Base-by-base conservation (phyloP, 2,797 vertebrate genomes). In the Somateria mollissima region DNA sequence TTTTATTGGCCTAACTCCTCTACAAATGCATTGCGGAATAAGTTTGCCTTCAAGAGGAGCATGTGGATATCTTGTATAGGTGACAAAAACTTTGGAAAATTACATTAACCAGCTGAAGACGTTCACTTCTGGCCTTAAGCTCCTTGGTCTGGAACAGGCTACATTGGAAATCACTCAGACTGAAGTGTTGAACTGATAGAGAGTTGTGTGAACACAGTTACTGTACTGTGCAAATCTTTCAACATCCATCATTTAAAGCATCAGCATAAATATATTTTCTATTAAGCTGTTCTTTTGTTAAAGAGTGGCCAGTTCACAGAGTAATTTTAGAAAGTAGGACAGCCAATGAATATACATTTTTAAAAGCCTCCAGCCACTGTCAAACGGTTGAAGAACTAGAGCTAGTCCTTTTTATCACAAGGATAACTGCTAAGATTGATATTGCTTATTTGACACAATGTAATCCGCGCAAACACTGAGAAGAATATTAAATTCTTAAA, bases 51-150 rank as follows among this genome's bases (percentile, higher is more conserved):
- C 34, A 66, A 95, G 83, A 86, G 28, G 6, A 94, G 81, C 70
- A 87, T 71, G 58, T 78, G 54, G 80, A 37, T 92, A 89, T 47
- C 57, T 95, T 95, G 81, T 73, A 61, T 58, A 96, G 92, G 82
- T 98, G 95, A 96, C 77, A 97, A 94, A 95, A 85, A 89, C 36
- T 84, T 82, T 12, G 2, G 66, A 79, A 94, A 97, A 93, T 41
- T 73, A 84, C 58, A 97, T 97, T 97, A 96, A 96, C 97, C 94
- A 97, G 76, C 81, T 93, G 65, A 90, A 97, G 80, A 32, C 34
- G 47, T 95, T 97, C 94, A 71, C 65, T 96, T 96, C 94, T 96
- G 80, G 89, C 67, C 76, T 97, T 95, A 86, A 97, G 60, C n/a
- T 94, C 89, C 87, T 81, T 89, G 66, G 84, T 85, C 85, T 94